phyloP scores from a whole-genome alignment of 2,797 vertebrate species.

The Zalophus californianus region DNA sequence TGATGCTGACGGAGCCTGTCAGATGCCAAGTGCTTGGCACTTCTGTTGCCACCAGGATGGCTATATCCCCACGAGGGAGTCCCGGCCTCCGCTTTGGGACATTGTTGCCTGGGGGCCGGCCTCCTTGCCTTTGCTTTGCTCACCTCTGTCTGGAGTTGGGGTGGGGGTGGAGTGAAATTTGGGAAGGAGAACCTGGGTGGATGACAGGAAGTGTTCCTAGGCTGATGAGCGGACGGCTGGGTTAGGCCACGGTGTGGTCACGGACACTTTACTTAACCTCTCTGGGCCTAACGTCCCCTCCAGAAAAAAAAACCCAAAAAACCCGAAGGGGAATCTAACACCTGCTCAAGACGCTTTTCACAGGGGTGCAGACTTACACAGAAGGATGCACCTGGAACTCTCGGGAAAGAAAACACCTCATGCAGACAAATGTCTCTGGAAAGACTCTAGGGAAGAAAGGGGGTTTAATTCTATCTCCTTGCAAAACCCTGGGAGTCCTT shows the following conservation, averaged over 20 bases:
- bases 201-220: not conserved
- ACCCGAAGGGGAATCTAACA: not conserved
- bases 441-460: slow-evolving; percentile 29
- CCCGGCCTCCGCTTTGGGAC: not conserved
- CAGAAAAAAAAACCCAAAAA: not conserved
- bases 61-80: not conserved
- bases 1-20: slow-evolving; percentile 74
- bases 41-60: not conserved
- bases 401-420: slow-evolving; percentile 11
- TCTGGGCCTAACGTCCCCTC: not conserved
- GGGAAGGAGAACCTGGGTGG: not conserved
- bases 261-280: not conserved
- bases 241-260: not conserved
- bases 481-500: not conserved
- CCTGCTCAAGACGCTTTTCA: not conserved
- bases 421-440: slow-evolving; percentile 38
- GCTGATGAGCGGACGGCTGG: not conserved
- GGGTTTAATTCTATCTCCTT: not conserved
- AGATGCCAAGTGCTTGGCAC: slow-evolving; percentile 72
- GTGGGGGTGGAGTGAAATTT: not conserved
- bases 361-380: not conserved
- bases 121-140: not conserved
- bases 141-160: not conserved
- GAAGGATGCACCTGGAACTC: not conserved
- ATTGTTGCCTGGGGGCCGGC: not conserved